Percentiles rank a stretch among this genome's conserved stretches.
phyloP scores from a whole-genome alignment of 2,797 vertebrate genomes.

The Eupleurogrammus muticus region DNA sequence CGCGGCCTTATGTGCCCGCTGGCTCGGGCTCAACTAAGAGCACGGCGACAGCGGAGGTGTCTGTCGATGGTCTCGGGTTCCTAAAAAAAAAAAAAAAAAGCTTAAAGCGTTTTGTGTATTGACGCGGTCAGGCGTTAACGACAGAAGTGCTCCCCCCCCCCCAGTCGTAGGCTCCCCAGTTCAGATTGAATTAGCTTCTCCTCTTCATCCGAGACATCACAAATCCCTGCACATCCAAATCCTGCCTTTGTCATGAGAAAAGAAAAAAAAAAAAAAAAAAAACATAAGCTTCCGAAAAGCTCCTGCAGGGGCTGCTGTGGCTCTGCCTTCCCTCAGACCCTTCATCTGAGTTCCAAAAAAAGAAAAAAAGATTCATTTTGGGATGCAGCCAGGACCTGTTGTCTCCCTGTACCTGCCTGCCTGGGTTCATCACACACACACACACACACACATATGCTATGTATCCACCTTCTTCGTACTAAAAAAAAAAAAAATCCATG shows the following conservation, averaged over 20 bases:
- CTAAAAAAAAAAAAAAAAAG: background rate
- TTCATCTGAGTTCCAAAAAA: slow-evolving; percentile 45
- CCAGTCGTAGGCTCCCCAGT: background rate
- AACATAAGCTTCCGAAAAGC: slow-evolving; percentile 36
- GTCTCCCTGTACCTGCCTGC: slow-evolving; percentile 62
- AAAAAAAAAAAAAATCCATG: slow-evolving; percentile 31
- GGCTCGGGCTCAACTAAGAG: slow-evolving; percentile 45
- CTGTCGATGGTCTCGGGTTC: background rate
- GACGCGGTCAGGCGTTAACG: background rate
- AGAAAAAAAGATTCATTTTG: slow-evolving; percentile 26
- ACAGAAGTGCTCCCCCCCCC: background rate
- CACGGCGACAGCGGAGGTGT: slow-evolving; percentile 19
- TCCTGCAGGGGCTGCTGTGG: slow-evolving; percentile 83
- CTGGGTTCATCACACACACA: slow-evolving; percentile 36
- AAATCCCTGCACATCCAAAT: background rate
- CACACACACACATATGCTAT: slow-evolving; percentile 5
- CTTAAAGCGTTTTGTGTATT: background rate
- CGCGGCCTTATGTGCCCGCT: slow-evolving; percentile 72
- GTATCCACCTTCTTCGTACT: slow-evolving; percentile 42
- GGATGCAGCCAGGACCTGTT: slow-evolving; percentile 69
- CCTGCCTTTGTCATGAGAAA: slow-evolving; percentile 9
- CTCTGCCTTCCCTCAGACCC: slow-evolving; percentile 60
- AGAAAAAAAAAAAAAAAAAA: too few species aligned
- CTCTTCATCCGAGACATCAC: background rate
- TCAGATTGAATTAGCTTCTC: background rate